Evolutionary conservation across 2,888 invertebrate genomes (phyloP), one percentile per base, ranked within the genome.

Genomic region (Micoletzkya japonica): DNA sequence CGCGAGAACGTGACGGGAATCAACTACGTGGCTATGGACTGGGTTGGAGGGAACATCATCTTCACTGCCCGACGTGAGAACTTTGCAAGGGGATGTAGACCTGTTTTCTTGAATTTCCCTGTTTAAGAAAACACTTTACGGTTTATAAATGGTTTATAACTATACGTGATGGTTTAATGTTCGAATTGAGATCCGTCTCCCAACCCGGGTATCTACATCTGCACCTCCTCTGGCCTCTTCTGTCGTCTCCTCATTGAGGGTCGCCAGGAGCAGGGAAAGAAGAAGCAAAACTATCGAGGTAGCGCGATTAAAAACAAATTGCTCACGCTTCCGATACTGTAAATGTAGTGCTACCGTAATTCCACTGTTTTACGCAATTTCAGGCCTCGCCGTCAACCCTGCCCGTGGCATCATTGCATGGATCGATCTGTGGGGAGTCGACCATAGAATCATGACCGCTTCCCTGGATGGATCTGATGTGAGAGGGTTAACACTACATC

Each of bases 391-490:
- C 20, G 70, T 78, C n/a, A 73, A 79, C 61, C 77, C 80, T 0
- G 59, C 52, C 57, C 59, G 72, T 2, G 80, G 77, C 4, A 69
- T 73, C 39, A 59, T 80, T 66, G 64, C 70, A 37, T 80, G 77
- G 77, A 72, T 78, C n/a, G 79, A 78, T 20, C 58, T 61, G n/a
- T 54, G 39, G 32, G 66, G 61, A 20, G 90, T 90, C 76, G 90
- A 90, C 58, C 92, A 95, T 30, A 91, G 92, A 86, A 95, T 96
- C 82, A 95, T 95, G 87, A 90, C 92, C 67, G 92, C 94, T 72
- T 94, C 94, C 64, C 93, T 96, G 94, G 94, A 96, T 86, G 96
- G 96, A 36, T 91, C 92, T 14, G 92, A 94, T 86, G 90, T 95
- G 52, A 39, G 64, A 36, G 1, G 28, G n/a, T n/a, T n/a, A n/a